Evolutionary conservation across 2,113 vertebrate species (phyloP).

Genomic region (Lampris megalopsis): DNA sequence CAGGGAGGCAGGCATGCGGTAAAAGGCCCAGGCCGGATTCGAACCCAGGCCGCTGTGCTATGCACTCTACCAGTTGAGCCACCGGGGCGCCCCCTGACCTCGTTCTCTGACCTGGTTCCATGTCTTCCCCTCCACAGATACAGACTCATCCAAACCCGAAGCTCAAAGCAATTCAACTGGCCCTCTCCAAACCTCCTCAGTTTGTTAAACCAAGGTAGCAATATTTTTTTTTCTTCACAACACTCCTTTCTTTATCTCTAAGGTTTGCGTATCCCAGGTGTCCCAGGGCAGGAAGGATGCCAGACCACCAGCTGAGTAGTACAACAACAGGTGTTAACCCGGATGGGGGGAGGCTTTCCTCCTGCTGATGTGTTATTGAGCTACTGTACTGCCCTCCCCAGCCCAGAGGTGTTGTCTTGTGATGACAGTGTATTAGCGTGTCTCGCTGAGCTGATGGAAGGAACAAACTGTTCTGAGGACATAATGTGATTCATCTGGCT

Average conservation of each 20-base stretch:
- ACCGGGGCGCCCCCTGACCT: no score
- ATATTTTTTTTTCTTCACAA: neutral
- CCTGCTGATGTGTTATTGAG: neutral
- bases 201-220: constrained; percentile 22
- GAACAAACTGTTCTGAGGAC: constrained; percentile 38
- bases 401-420: constrained; percentile 18
- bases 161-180: constrained; percentile 18
- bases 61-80: no score
- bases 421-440: neutral
- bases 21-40: no score
- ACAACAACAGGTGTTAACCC: neutral
- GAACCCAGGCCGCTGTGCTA: no score
- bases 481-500: constrained; percentile 18
- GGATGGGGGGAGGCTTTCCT: neutral
- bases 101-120: neutral
- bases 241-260: neutral
- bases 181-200: constrained; percentile 1
- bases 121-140: neutral
- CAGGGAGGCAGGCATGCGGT: no score
- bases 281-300: neutral
- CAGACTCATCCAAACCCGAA: neutral
- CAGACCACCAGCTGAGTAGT: neutral
- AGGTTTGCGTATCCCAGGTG: neutral
- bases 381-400: neutral
- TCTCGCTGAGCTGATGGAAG: neutral